Evolutionary conservation across 1,140 invertebrate species (phyloP).

Genomic region (Drosophila athabasca): DNA sequence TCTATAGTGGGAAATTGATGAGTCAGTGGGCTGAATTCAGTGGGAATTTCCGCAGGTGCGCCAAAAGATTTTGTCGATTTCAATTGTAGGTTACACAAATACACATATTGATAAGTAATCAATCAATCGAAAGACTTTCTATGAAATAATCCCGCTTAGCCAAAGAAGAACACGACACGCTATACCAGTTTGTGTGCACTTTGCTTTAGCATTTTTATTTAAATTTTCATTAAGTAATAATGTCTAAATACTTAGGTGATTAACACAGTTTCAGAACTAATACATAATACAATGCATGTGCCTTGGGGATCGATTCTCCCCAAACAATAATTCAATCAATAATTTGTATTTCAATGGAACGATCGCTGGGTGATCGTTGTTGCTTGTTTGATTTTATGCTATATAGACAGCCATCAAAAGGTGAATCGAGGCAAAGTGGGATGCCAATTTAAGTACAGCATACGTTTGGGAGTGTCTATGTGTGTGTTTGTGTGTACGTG

Average conservation of each 20-base stretch:
- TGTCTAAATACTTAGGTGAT: constrained; percentile 82
- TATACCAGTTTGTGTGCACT: too few relatives aligned
- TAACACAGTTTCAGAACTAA: constrained; percentile 81
- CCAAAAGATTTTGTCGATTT: constrained; percentile 8
- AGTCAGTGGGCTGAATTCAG: not conserved
- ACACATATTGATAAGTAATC: not conserved
- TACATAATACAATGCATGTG: constrained; percentile 60
- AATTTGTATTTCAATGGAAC: constrained; percentile 51
- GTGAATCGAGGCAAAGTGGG: constrained; percentile 56
- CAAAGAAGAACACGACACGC: not conserved
- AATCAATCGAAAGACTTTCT: not conserved
- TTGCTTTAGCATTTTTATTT: constrained; percentile 60
- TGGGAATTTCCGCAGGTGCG: constrained; percentile 6
- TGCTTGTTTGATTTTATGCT: constrained; percentile 68
- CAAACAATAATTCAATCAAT: constrained; percentile 68
- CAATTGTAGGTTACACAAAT: not conserved
- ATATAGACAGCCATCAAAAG: constrained; percentile 63
- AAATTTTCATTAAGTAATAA: constrained; percentile 76
- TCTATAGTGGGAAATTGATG: constrained; percentile 8
- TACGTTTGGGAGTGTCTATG: not conserved
- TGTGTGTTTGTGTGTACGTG: constrained; percentile 15
- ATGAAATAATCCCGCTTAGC: not conserved
- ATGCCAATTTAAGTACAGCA: constrained; percentile 72
- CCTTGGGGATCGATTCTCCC: constrained; percentile 15
- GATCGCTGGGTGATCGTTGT: constrained; percentile 64